A percentile compares a stretch with the other conserved stretches of the same genome.
Conservation (phyloP, 2,113 vertebrate species). For the Etheostoma cragini region DNA sequence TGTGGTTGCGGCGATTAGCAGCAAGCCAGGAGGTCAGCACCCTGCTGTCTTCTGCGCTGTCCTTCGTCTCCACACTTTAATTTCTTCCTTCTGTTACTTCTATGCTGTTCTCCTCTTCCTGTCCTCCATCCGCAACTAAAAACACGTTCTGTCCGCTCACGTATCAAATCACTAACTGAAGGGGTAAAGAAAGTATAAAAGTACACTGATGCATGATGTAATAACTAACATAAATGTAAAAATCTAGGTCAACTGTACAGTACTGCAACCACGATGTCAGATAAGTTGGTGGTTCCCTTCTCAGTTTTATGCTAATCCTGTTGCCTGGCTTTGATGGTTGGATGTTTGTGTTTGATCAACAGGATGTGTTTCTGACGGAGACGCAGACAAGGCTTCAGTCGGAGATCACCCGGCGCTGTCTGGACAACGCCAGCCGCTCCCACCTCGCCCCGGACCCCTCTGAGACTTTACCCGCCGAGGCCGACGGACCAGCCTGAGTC, state of each 20-base stretch:
- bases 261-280: too few species aligned
- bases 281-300: too few species aligned
- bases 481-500: not conserved
- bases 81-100: not conserved
- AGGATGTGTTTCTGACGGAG: conserved; percentile 82
- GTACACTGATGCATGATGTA: too few species aligned
- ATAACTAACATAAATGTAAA: too few species aligned
- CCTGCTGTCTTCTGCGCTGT: conserved; percentile 22
- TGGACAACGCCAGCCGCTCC: conserved; percentile 55
- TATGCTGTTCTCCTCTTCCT: not conserved
- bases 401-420: conserved; percentile 76
- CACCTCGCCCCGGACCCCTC: not conserved
- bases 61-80: conserved; percentile 16
- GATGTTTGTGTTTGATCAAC: conserved; percentile 37
- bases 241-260: too few species aligned
- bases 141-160: not conserved
- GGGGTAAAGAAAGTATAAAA: not conserved
- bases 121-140: not conserved
- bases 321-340: not conserved
- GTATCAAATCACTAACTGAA: not conserved
- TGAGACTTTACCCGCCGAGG: not conserved
- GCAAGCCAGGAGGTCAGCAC: conserved; percentile 42
- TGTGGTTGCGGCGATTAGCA: conserved; percentile 62
- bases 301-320: not conserved
- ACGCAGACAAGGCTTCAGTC: conserved; percentile 70